Evolutionary conservation across 2,888 invertebrate genomes (phyloP), one percentile per base, ranked within the genome.

Genomic region (Tipula unca): DNA sequence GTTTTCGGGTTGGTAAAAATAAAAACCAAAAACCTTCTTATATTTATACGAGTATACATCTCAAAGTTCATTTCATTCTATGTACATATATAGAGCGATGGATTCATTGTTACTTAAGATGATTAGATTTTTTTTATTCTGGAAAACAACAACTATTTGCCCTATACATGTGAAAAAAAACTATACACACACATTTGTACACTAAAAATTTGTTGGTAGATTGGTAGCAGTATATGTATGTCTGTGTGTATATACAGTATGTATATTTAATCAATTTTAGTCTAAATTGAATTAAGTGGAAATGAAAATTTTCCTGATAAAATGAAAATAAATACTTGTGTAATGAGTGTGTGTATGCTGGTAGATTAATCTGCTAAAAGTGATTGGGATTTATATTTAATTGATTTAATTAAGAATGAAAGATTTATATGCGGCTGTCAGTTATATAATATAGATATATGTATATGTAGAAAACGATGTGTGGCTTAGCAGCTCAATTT

Each of bases 51-150:
- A 10, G 39, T 39, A 48, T 10, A 17, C 8, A 48, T 48, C 17
- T n/a, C n/a, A n/a, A n/a, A n/a, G n/a, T n/a, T n/a, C n/a, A n/a
- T 69, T 69, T 69, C 10, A 69, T 69, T 69, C 25, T 69, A 25
- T 1, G 6, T 8, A 5, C 6, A 5, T 48, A 48, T 13, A 13
- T 25, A 13, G n/a, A 20, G 25, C 25, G 69, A 69, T 69, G 10
- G 69, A 69, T 69, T 69, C 69, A 69, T 69, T 69, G 69, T 69
- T 69, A 69, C 69, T 69, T 69, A 69, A 69, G 69, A 69, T 69
- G 69, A 69, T 69, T 69, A 69, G 69, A 69, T 69, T 69, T 69
- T 54, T 69, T 69, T 69, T 13, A 2, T 69, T 5, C 69, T 17
- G 25, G 25, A 69, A 69, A 69, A 25, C 48, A 54, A 54, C 69